Conservation (phyloP, 2,113 vertebrate genomes). For the Labeo catla region DNA sequence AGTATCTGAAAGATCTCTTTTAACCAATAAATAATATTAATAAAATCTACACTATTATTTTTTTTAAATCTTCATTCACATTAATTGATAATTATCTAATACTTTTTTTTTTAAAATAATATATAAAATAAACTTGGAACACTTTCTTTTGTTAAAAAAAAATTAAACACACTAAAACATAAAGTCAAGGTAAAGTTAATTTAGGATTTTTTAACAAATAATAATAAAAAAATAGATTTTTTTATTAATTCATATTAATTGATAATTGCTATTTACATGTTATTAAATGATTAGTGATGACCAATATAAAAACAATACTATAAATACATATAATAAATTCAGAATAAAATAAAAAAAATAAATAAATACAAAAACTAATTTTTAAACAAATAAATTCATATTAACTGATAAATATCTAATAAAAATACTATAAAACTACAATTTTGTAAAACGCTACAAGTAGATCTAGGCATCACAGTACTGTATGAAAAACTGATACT, state of each 20-base stretch:
- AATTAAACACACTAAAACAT: background rate
- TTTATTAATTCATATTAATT: too few species aligned
- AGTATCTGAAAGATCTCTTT: background rate
- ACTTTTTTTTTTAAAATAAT: too few species aligned
- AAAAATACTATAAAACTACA: background rate
- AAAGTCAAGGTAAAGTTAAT: too few species aligned
- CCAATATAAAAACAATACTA: background rate
- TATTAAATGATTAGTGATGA: background rate
- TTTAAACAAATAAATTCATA: too few species aligned
- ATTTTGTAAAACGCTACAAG: background rate
- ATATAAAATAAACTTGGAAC: too few species aligned
- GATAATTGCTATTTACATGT: background rate
- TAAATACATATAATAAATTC: background rate
- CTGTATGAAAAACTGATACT: background rate
- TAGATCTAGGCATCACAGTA: background rate
- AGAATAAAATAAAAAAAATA: background rate
- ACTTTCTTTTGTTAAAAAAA: background rate
- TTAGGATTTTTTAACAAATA: too few species aligned
- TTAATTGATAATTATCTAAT: too few species aligned
- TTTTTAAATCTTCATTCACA: too few species aligned
- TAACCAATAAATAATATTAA: background rate
- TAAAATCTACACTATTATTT: too few species aligned
- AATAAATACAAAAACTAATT: background rate
- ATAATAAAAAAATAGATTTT: background rate
- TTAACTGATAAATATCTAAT: background rate